These are phyloP conservation scores for Gallinago media DNA, from an alignment of 2,113 vertebrate species.

Conservation along the genomic window DNA sequence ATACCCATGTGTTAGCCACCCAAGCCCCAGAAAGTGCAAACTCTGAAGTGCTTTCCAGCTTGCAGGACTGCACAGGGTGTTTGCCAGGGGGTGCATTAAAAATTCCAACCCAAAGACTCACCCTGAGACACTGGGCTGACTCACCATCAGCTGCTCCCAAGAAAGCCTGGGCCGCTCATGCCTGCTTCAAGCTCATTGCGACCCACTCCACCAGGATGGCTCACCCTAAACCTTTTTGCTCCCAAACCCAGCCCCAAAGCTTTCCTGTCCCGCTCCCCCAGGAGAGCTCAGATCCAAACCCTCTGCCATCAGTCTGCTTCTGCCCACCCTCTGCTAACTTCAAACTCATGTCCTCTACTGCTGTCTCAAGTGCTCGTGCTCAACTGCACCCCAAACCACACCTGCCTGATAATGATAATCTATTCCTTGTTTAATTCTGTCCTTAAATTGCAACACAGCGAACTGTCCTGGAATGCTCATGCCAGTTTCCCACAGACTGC, in stretches of 20 bases:
- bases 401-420: not conserved
- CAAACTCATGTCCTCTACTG: accelerated
- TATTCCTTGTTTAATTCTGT: not conserved
- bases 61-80: not conserved
- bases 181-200: not conserved
- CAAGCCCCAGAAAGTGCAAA: not conserved
- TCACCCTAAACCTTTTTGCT: not conserved
- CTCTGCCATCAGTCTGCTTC: not conserved
- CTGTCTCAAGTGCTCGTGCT: not conserved
- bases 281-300: not conserved
- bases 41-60: not conserved
- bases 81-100: not conserved
- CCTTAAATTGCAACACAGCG: not conserved
- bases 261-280: not conserved
- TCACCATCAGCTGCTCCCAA: not conserved
- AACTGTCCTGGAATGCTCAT: not conserved
- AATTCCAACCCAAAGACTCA: not conserved
- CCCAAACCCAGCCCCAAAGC: not conserved
- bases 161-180: not conserved
- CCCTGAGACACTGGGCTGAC: not conserved
- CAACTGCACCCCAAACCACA: not conserved
- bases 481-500: not conserved
- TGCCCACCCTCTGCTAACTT: not conserved
- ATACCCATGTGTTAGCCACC: not conserved
- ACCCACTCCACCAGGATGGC: too few species aligned